Base-by-base conservation (phyloP, 2,888 invertebrate genomes). In the Apamea monoglypha region DNA sequence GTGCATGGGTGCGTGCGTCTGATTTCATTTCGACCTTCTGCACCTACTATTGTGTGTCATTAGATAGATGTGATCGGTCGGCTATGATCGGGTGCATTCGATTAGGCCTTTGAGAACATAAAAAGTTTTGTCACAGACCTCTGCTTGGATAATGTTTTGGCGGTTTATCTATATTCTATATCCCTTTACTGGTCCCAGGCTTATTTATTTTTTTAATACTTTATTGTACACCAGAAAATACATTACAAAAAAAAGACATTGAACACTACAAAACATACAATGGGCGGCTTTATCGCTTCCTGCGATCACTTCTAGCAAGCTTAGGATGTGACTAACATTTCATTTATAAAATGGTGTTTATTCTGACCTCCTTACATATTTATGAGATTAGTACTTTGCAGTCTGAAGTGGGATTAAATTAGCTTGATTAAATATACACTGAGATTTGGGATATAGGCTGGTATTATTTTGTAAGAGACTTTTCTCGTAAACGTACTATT, bases 401-500 rank as follows among this genome's bases (percentile, higher is more conserved):
- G 64, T 40, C 53, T 63, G 47, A 32, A 50, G 47, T 53, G 61
- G 59, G 66, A 79, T 71, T 79, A 82, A 70, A 63, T 72, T 40
- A 59, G 18, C 14, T 61, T 82, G 61, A 83, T 82, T 84, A 61
- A 83, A 74, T 78, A 53, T 61, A 59, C 47, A 44, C 63, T 47
- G 69, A 40, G 36, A 32, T 56, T 50, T 1, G n/a, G 47, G 25
- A 36, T n/a, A 12, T 10, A 8, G 29, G 4, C 18, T 53, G 29
- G 53, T 50, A 69, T 64, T 47, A 32, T 69, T 69, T 53, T 56
- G 29, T 40, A 21, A 1, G 25, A n/a, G 10, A 32, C 53, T 77
- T 36, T 32, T 25, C 25, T 77, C 6, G 21, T 36, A 7, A 7
- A 29, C 12, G 18, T 16, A 25, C 18, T 53, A 29, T 21, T 14